Evolutionary conservation across 2,888 invertebrate genomes (phyloP).

Genomic region (Rutpela maculata): DNA sequence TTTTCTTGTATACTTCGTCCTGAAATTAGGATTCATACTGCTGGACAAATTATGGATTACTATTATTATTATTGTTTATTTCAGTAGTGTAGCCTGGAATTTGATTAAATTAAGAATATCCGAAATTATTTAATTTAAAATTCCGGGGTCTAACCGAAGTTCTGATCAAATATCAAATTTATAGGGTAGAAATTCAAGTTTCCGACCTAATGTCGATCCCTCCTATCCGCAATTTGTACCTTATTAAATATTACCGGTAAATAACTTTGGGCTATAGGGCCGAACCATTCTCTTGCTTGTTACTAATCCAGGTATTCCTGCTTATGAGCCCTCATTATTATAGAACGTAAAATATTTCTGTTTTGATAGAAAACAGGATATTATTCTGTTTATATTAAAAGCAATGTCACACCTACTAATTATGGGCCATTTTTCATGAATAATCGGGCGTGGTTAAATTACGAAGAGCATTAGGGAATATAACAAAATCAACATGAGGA

Average conservation of each 20-base stretch:
- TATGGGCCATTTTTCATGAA: too few relatives aligned
- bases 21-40: too few relatives aligned
- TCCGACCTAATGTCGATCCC: neutral
- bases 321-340: neutral
- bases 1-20: too few relatives aligned
- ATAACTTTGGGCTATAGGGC: neutral
- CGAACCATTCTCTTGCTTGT: neutral
- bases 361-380: too few relatives aligned
- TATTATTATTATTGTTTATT: too few relatives aligned
- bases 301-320: neutral
- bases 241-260: slow-evolving; percentile 1
- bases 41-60: too few relatives aligned
- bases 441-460: too few relatives aligned
- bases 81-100: too few relatives aligned
- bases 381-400: too few relatives aligned
- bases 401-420: too few relatives aligned
- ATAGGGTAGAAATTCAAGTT: neutral
- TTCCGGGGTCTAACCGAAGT: neutral
- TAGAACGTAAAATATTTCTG: neutral
- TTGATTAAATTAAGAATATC: neutral
- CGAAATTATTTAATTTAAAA: neutral
- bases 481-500: too few relatives aligned
- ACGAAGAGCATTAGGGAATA: too few relatives aligned
- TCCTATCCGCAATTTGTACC: neutral
- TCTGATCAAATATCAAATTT: neutral